Evolutionary conservation across 2,888 invertebrate genomes (phyloP).

Genomic region (Heteropelma amictum): DNA sequence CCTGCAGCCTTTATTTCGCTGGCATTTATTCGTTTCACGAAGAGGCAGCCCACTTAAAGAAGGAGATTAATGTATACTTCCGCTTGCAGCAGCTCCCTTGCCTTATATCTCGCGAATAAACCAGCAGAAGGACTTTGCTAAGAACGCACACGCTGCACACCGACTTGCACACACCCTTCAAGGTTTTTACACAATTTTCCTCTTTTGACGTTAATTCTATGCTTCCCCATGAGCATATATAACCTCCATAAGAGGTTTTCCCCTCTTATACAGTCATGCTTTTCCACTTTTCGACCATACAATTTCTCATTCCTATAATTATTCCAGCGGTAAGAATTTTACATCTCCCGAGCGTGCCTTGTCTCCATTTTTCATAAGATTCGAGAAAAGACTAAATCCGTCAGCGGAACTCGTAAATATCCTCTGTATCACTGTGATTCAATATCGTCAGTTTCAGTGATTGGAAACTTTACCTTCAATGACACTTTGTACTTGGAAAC

Average conservation of each 20-base stretch:
- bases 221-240: conserved; percentile 2
- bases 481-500: too few relatives aligned
- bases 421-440: background rate
- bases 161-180: background rate
- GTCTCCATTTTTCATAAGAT: background rate
- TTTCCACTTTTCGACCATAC: conserved; percentile 4
- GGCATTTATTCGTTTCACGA: conserved; percentile 72
- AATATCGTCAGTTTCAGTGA: background rate
- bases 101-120: conserved; percentile 61
- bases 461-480: background rate
- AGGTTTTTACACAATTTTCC: background rate
- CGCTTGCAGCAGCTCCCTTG: conserved; percentile 56
- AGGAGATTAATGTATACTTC: conserved; percentile 71
- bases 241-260: background rate
- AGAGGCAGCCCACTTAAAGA: conserved; percentile 72
- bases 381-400: background rate
- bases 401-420: background rate
- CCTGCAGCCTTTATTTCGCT: conserved; percentile 71
- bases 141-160: background rate
- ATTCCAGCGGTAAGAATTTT: conserved; percentile 9
- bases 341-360: background rate
- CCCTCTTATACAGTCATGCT: background rate
- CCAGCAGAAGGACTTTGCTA: conserved; percentile 59
- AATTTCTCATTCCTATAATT: conserved; percentile 11
- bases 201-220: background rate